Evolutionary conservation across 2,113 vertebrate species (phyloP).

Genomic region (Syrmaticus mikado): DNA sequence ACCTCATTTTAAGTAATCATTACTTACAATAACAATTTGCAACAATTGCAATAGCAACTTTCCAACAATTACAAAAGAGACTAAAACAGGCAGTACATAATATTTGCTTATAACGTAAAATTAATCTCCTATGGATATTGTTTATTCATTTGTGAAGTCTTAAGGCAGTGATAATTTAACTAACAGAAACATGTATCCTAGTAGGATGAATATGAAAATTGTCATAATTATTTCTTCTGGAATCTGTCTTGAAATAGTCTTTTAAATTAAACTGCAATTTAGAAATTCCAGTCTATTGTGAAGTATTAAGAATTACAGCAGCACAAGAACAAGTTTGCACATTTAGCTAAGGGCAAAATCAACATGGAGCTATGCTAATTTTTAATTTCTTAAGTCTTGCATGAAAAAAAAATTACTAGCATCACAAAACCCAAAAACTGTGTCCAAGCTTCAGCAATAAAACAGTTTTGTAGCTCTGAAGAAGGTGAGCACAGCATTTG

Average conservation of each 20-base stretch:
- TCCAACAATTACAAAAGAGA: neutral
- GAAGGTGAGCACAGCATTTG: neutral
- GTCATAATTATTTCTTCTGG: neutral
- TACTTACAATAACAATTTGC: neutral
- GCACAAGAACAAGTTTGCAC: neutral
- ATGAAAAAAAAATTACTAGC: neutral
- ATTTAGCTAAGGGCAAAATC: neutral
- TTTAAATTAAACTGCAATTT: neutral
- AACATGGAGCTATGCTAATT: neutral
- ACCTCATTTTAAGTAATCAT: neutral
- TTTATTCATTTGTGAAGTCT: neutral
- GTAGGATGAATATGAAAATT: neutral
- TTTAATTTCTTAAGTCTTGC: neutral
- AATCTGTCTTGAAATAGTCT: neutral
- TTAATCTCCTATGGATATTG: neutral
- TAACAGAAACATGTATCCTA: neutral
- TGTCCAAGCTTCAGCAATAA: neutral
- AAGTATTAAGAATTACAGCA: neutral
- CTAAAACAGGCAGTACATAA: neutral
- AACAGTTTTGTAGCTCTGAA: neutral
- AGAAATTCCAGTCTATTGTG: neutral
- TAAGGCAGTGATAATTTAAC: neutral
- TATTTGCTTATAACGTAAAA: neutral
- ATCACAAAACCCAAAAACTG: neutral
- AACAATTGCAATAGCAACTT: neutral